Percentiles rank a stretch among this genome's conserved stretches.
These are phyloP conservation scores for Apus apus DNA, from an alignment of 2,113 vertebrate genomes.

Conservation along the genomic window DNA sequence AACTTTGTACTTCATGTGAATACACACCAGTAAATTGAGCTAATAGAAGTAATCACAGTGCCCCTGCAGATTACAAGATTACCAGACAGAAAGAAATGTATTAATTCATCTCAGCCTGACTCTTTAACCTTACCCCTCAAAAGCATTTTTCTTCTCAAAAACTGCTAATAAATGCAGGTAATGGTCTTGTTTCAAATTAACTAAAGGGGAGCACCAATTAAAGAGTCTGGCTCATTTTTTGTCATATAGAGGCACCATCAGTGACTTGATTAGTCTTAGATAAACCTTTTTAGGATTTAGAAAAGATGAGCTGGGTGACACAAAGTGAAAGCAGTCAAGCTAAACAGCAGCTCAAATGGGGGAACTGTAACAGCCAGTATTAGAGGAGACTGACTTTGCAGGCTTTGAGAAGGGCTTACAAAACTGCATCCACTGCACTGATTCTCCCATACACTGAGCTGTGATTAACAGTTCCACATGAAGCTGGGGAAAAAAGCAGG, in stretches of 20 bases:
- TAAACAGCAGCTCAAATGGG: neutral
- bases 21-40: neutral
- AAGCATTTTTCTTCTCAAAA: neutral
- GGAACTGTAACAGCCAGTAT: neutral
- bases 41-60: neutral
- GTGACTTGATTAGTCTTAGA: neutral
- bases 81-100: neutral
- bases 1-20: neutral
- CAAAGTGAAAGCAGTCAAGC: neutral
- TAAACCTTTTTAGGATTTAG: neutral
- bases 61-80: neutral
- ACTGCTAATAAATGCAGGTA: neutral
- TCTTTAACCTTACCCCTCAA: neutral
- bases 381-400: neutral
- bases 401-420: neutral
- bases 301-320: neutral
- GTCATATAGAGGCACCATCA: neutral
- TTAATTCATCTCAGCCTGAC: neutral
- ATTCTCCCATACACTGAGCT: neutral
- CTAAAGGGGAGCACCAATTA: neutral
- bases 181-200: neutral
- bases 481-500: neutral
- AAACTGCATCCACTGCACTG: neutral
- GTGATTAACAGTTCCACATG: constrained; percentile 33
- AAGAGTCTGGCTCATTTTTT: neutral